Percentiles rank a stretch among this genome's conserved stretches.
Evolutionary conservation across 2,888 invertebrate species (phyloP).

Genomic region (Torymus auratus): DNA sequence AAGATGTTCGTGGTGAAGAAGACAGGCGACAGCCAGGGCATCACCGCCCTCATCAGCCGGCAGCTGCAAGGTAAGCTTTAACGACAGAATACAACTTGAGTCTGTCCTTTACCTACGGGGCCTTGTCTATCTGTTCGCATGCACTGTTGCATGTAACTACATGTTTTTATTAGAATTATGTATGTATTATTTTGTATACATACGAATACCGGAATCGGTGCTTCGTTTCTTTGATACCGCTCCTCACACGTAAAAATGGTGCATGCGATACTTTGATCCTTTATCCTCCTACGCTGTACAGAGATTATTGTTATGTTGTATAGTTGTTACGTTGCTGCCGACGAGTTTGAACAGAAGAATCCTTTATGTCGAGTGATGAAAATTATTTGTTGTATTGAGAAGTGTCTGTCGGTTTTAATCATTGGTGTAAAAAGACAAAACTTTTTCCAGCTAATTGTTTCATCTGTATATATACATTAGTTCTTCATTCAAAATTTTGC

Average conservation of each 20-base stretch:
- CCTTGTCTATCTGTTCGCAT: constrained; percentile 18
- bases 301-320: constrained; percentile 2
- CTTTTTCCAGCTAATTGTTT: too few species aligned
- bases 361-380: background rate
- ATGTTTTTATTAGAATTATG: background rate
- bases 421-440: too few species aligned
- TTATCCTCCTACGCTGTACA: constrained; percentile 1
- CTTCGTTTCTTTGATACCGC: background rate
- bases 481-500: too few species aligned
- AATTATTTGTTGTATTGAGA: too few species aligned
- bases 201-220: background rate
- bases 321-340: background rate
- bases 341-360: background rate
- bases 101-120: too few species aligned
- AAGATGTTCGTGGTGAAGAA: constrained; percentile 88
- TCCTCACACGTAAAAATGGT: constrained; percentile 13
- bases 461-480: too few species aligned
- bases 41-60: constrained; percentile 86
- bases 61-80: constrained; percentile 84
- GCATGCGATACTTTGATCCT: constrained; percentile 27
- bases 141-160: constrained; percentile 37
- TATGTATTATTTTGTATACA: background rate
- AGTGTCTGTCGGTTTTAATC: too few species aligned
- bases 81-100: background rate
- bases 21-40: constrained; percentile 85